Conservation (phyloP, 2,888 invertebrate species). For the Lottia scabra region DNA sequence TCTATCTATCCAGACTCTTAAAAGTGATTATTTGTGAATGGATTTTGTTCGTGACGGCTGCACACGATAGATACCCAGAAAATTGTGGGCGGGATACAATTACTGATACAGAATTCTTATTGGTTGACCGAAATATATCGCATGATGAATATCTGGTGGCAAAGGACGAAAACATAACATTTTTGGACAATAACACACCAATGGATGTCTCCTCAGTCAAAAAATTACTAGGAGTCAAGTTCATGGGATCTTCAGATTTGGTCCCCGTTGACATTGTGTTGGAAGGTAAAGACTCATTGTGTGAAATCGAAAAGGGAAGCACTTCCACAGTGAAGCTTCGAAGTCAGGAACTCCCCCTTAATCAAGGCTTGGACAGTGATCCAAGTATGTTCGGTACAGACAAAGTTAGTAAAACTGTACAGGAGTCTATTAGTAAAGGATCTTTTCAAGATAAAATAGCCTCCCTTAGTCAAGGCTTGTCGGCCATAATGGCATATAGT, state of each 20-base stretch:
- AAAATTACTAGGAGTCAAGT: not conserved
- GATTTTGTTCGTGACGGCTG: conserved; percentile 32
- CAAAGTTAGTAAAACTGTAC: not conserved
- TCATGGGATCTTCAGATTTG: no score
- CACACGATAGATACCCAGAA: not conserved
- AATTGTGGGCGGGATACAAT: not conserved
- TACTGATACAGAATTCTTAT: not conserved
- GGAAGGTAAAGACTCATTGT: not conserved
- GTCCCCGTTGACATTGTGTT: not conserved
- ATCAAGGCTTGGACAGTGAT: not conserved
- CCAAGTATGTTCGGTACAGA: not conserved
- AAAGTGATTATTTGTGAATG: conserved; percentile 43
- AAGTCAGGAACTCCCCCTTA: not conserved
- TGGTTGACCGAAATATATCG: not conserved
- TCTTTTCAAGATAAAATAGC: not conserved
- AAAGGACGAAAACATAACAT: not conserved
- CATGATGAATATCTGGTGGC: not conserved
- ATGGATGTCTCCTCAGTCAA: not conserved
- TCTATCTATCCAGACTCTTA: conserved; percentile 47
- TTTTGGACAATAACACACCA: not conserved
- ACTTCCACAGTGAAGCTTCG: not conserved
- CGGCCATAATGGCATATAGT: not conserved
- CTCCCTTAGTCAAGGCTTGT: not conserved
- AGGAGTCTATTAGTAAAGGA: not conserved
- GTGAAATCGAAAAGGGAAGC: not conserved